Evolutionary conservation across 2,888 invertebrate genomes (phyloP).

Genomic region (Teleiodes luculella): DNA sequence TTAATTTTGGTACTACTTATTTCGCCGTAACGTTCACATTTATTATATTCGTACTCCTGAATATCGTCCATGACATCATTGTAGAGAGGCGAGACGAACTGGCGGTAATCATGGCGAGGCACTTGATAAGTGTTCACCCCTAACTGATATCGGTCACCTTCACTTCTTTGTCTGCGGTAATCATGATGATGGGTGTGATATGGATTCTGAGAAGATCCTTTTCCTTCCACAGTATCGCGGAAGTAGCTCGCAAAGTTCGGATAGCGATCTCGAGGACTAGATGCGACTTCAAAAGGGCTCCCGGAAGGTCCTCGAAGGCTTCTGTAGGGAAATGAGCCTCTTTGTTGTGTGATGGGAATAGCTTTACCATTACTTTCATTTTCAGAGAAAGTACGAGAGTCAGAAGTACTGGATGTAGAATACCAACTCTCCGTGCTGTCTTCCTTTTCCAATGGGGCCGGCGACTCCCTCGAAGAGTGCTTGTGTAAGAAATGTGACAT

Average conservation of each 20-base stretch:
- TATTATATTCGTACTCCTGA: conserved; percentile 69
- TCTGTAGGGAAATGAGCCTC: conserved; percentile 47
- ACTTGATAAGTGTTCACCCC: conserved; percentile 50
- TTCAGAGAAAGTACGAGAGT: conserved; percentile 37
- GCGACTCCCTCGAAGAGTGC: conserved; percentile 51
- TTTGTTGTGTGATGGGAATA: conserved; percentile 48
- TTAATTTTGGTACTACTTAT: conserved; percentile 59
- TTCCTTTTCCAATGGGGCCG: conserved; percentile 56
- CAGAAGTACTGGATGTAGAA: conserved; percentile 48
- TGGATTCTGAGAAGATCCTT: conserved; percentile 38
- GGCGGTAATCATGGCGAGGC: conserved; percentile 61
- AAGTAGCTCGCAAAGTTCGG: conserved; percentile 69
- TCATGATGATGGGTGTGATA: conserved; percentile 50
- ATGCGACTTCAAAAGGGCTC: conserved; percentile 56
- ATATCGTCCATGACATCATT: conserved; percentile 71
- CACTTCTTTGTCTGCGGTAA: conserved; percentile 46
- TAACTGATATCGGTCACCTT: conserved; percentile 53
- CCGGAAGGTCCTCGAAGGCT: conserved; percentile 46
- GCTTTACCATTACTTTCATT: conserved; percentile 40
- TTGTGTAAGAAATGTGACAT: conserved; percentile 65
- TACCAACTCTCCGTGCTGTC: conserved; percentile 71
- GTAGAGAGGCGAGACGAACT: conserved; percentile 65
- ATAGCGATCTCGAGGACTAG: conserved; percentile 66
- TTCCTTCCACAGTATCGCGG: conserved; percentile 59
- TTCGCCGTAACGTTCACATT: conserved; percentile 72